Percentiles rank a stretch among this genome's conserved stretches.
These are phyloP conservation scores for Zaprionus ghesquierei DNA, from an alignment of 1,140 invertebrate genomes.

Conservation along the genomic window DNA sequence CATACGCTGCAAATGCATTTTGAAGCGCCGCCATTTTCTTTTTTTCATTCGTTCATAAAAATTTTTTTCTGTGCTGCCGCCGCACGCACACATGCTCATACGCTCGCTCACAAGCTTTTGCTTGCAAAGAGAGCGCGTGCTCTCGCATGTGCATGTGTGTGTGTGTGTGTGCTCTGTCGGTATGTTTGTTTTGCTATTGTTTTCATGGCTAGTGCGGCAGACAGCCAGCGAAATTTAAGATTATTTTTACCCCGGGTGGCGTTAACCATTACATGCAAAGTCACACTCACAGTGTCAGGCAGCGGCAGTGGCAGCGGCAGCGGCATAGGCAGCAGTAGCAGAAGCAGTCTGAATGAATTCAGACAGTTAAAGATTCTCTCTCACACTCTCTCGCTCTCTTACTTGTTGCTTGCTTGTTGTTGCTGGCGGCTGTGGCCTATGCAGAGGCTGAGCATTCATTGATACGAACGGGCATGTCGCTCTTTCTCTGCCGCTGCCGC, in stretches of 20 bases:
- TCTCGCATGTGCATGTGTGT: constrained; percentile 18
- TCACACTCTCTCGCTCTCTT: not conserved
- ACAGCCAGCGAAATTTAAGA: constrained; percentile 32
- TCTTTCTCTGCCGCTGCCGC: constrained; percentile 15
- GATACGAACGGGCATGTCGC: constrained; percentile 18
- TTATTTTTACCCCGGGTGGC: constrained; percentile 47
- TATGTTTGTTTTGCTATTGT: constrained; percentile 63
- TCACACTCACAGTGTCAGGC: constrained; percentile 60
- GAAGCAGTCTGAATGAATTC: no score
- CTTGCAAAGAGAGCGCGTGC: constrained; percentile 10
- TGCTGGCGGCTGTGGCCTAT: not conserved
- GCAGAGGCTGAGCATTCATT: constrained; percentile 27
- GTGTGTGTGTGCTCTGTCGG: constrained; percentile 24
- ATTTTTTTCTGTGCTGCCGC: constrained; percentile 64
- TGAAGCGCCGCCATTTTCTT: constrained; percentile 67
- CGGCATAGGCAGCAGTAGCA: constrained; percentile 13
- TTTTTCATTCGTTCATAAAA: constrained; percentile 59
- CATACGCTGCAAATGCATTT: constrained; percentile 30
- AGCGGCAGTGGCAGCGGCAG: not conserved
- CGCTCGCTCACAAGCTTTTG: constrained; percentile 45
- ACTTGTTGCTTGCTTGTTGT: not conserved
- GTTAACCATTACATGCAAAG: constrained; percentile 78
- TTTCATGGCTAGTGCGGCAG: constrained; percentile 50
- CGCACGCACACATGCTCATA: constrained; percentile 24
- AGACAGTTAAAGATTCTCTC: constrained; percentile 31